Base-by-base conservation (phyloP, 2,888 invertebrate genomes). In the Plagiodera versicolora region DNA sequence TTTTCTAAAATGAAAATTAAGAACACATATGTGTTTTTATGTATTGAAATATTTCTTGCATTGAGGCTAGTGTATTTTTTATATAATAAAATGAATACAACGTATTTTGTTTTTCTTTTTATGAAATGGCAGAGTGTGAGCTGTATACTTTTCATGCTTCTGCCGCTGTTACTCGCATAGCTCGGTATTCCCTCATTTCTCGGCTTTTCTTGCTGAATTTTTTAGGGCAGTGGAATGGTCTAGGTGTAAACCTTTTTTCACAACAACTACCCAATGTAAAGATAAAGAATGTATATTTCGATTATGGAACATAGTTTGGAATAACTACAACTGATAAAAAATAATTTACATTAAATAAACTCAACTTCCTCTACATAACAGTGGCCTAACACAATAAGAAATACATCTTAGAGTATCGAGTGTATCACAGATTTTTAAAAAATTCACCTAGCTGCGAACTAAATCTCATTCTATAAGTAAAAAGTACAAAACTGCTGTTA, bases 391-490 rank as follows among this genome's bases (percentile, higher is more conserved):
- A 53, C 44, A 24, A 24, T 49, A 46, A 32, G 20, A 19, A 17
- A 51, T 56, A 14, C 45, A 51, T 39, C 18, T 56, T 58, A 62
- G 35, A 62, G 30, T 62, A 58, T 51, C 45, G 6, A 51, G 52
- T 62, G 28, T 66, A 67, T 67, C 67, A 67, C 67, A 67, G 67
- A 57, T 62, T 32, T 65, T 59, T 47, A n/a, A n/a, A 61, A 64
- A 63, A 54, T 35, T 55, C 56, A 16, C 24, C 47, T 53, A 55
- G 32, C 17, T 44, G 50, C 14, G 52, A 10, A 16, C 49, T 61
- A 59, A 6, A 54, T 24, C 32, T 49, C 53, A 64, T 44, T 44
- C 47, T 53, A 24, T 6, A 5, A 58, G 28, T 51, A 64, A 51
- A 56, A 62, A 14, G 16, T 58, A 58, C 2, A 56, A 61, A 49